Percentiles rank a stretch among this genome's conserved stretches.
phyloP scores from a whole-genome alignment of 2,113 vertebrate species.

The Nicator chloris region DNA sequence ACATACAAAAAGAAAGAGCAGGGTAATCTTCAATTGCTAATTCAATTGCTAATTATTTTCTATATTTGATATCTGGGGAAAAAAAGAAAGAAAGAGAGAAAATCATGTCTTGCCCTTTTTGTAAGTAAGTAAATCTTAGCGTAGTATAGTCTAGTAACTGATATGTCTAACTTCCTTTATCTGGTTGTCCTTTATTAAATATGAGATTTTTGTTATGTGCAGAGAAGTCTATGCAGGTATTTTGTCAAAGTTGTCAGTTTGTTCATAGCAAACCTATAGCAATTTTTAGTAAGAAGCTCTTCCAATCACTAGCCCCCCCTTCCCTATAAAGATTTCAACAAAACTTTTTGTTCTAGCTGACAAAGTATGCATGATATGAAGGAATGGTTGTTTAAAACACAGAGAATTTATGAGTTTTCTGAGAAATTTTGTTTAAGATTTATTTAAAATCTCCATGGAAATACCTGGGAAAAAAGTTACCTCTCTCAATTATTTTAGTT shows the following conservation, averaged over 20 bases:
- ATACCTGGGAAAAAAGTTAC: not conserved
- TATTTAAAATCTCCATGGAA: not conserved
- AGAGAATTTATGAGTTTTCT: not conserved
- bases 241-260: slow-evolving; percentile 1
- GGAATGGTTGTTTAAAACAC: not conserved
- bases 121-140: not conserved
- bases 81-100: not conserved
- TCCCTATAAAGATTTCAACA: not conserved
- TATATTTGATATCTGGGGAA: not conserved
- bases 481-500: not conserved
- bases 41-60: not conserved
- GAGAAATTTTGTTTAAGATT: not conserved
- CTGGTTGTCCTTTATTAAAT: not conserved
- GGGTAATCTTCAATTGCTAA: not conserved
- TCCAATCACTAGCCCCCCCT: not conserved
- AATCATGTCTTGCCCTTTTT: not conserved
- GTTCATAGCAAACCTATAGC: not conserved
- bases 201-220: not conserved
- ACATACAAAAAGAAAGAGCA: not conserved
- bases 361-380: not conserved
- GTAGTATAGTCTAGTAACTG: slow-evolving; percentile 51
- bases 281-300: not conserved
- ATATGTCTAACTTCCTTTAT: slow-evolving; percentile 24
- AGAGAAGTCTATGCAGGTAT: not conserved
- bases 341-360: not conserved